phyloP scores from a whole-genome alignment of 2,888 invertebrate genomes.

The Phyllotreta cruciferae region DNA sequence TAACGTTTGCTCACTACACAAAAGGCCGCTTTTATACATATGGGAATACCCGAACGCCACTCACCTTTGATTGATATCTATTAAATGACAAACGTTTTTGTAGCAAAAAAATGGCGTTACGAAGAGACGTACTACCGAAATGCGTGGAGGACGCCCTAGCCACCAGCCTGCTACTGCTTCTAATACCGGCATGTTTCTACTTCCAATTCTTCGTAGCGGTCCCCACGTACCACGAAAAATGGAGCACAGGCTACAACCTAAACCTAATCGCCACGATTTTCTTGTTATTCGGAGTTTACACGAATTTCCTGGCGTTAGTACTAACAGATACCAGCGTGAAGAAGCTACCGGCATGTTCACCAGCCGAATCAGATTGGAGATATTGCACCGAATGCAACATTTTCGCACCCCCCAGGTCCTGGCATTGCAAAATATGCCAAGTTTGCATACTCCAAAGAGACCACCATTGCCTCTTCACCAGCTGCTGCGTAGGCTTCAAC shows the following conservation, averaged over 20 bases:
- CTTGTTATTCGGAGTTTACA: slow-evolving; percentile 76
- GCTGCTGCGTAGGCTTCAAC: slow-evolving; percentile 84
- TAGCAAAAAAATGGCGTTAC: slow-evolving; percentile 49
- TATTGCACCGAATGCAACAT: slow-evolving; percentile 81
- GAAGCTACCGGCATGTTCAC: slow-evolving; percentile 63
- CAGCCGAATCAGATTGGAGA: slow-evolving; percentile 69
- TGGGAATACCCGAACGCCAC: no score
- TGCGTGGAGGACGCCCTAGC: slow-evolving; percentile 52
- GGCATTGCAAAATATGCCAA: slow-evolving; percentile 88
- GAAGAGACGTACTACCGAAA: slow-evolving; percentile 54
- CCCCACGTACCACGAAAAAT: slow-evolving; percentile 69
- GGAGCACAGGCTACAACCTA: slow-evolving; percentile 63
- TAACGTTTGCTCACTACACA: no score
- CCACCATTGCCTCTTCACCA: slow-evolving; percentile 88
- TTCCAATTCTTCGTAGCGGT: slow-evolving; percentile 81
- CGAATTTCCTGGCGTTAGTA: slow-evolving; percentile 79
- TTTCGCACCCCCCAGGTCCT: slow-evolving; percentile 80
- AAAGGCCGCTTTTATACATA: no score
- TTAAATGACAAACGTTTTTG: neutral
- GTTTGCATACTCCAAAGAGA: slow-evolving; percentile 87
- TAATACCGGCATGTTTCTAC: slow-evolving; percentile 72
- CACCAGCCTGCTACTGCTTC: slow-evolving; percentile 59
- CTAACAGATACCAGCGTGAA: slow-evolving; percentile 78
- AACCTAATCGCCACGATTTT: slow-evolving; percentile 73
- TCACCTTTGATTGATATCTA: neutral